These are phyloP conservation scores for Antedon mediterranea DNA, from an alignment of 53 echinoderm and acorn worm species.

Conservation along the genomic window DNA sequence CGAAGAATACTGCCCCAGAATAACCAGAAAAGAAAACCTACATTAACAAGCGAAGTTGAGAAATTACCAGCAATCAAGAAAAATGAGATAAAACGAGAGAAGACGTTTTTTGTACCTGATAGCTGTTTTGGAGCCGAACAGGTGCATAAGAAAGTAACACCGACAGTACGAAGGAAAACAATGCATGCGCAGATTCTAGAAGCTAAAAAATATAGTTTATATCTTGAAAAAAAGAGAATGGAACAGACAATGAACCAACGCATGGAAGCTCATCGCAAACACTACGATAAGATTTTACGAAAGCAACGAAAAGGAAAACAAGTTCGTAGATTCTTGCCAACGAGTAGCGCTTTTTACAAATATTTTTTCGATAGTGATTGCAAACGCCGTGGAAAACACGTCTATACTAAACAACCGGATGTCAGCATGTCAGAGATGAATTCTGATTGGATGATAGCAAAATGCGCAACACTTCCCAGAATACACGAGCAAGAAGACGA, in stretches of 20 bases:
- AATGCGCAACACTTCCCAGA: not conserved
- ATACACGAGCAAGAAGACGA: not conserved
- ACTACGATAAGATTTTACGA: not conserved
- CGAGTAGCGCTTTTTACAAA: not conserved
- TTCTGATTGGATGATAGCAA: not conserved
- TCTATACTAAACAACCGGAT: not conserved
- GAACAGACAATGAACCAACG: conserved; percentile 15
- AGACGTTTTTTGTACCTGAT: not conserved
- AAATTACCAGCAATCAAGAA: not conserved
- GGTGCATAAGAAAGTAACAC: not conserved
- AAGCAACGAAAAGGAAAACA: not conserved
- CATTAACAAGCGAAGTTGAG: not conserved
- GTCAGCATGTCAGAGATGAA: not conserved
- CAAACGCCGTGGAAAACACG: not conserved
- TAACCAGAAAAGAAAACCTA: not conserved
- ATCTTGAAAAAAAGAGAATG: conserved; percentile 40
- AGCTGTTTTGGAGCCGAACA: not conserved
- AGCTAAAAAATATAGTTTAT: conserved; percentile 30
- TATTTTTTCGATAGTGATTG: not conserved
- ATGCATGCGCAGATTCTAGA: conserved; percentile 46
- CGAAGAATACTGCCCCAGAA: not conserved
- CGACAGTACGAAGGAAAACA: not conserved
- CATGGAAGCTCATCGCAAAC: not conserved
- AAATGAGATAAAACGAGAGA: not conserved
- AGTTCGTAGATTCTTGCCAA: not conserved